Conservation (phyloP, 2,888 invertebrate genomes). For the Apodemia zela region DNA sequence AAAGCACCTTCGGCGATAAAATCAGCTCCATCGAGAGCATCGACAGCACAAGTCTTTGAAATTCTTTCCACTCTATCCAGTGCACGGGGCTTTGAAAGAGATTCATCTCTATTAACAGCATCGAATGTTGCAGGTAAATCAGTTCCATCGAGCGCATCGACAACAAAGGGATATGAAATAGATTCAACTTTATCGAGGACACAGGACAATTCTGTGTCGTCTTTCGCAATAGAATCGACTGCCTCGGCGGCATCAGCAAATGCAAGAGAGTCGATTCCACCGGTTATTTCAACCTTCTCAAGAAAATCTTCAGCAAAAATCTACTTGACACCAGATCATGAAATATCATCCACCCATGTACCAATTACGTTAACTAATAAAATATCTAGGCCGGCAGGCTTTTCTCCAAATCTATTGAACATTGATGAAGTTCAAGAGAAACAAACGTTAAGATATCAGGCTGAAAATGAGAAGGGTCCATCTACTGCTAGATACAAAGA, state of each 20-base stretch:
- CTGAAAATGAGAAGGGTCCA: constrained; percentile 31
- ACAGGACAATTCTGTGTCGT: background rate
- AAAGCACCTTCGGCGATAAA: background rate
- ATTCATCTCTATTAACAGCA: background rate
- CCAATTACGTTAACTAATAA: constrained; percentile 32
- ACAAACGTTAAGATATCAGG: constrained; percentile 31
- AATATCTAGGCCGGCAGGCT: constrained; percentile 36
- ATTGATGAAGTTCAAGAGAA: constrained; percentile 28
- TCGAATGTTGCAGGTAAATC: background rate
- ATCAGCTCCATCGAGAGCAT: background rate
- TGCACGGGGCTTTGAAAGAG: background rate
- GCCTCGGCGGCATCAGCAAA: background rate
- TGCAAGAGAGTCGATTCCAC: background rate
- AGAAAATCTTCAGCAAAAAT: constrained; percentile 32
- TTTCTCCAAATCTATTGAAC: constrained; percentile 33
- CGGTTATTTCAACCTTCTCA: constrained; percentile 29
- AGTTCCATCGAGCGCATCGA: background rate
- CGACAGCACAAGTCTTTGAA: background rate
- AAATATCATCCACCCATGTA: constrained; percentile 29
- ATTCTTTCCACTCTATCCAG: background rate
- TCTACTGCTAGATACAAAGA: constrained; percentile 43
- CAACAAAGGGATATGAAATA: too few species aligned
- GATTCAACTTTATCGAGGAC: background rate
- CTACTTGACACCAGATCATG: constrained; percentile 21
- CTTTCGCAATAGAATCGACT: background rate